Evolutionary conservation across 92 coral and sea anemone species (phyloP).

Genomic region (Anthopleura xanthogrammica): DNA sequence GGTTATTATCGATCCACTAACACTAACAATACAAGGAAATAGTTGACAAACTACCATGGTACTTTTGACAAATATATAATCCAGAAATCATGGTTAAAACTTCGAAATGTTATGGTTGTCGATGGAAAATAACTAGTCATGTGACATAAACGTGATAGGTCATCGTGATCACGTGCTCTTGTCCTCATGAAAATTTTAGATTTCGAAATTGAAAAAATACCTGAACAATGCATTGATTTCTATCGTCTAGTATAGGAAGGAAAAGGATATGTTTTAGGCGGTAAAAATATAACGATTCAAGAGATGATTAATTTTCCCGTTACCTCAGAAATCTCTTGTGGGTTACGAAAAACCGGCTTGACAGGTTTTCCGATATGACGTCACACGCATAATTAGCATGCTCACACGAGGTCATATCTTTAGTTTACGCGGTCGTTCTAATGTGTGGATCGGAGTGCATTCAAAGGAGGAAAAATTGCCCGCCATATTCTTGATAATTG

Average conservation of each 20-base stretch:
- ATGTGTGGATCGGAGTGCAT: not conserved
- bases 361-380: constrained; percentile 30
- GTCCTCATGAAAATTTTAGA: too few species aligned
- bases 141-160: constrained; percentile 6
- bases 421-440: constrained; percentile 9
- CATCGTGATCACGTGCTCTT: not conserved
- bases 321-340: constrained; percentile 7
- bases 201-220: not conserved
- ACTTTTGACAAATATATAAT: not conserved
- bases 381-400: not conserved
- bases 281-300: not conserved
- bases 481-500: not conserved
- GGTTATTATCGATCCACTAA: not conserved
- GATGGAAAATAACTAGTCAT: not conserved
- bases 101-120: not conserved
- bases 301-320: not conserved
- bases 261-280: not conserved
- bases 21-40: not conserved
- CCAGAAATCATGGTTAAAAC: not conserved
- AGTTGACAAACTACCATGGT: not conserved
- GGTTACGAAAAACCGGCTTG: constrained; percentile 13
- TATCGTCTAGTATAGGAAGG: not conserved
- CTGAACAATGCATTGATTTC: not conserved
- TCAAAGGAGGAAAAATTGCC: not conserved
- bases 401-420: constrained; percentile 27